These are phyloP conservation scores for Rhinopomastus cyanomelas DNA, from an alignment of 2,113 vertebrate species.

Conservation along the genomic window DNA sequence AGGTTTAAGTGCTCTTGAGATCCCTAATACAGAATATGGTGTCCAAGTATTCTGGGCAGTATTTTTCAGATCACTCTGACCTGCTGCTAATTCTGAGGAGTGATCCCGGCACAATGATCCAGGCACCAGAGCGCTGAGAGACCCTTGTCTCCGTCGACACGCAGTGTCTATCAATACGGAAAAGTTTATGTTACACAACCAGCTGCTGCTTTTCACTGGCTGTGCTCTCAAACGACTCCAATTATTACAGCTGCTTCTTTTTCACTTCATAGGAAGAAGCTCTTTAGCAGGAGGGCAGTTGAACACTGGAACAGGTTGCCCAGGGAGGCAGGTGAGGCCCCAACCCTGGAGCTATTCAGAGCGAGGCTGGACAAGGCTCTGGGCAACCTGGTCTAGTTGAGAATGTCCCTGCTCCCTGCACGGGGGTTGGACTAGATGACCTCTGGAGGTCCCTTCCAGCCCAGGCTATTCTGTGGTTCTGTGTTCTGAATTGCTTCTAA, in stretches of 20 bases:
- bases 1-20: conserved; percentile 35
- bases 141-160: background rate
- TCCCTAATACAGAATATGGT: background rate
- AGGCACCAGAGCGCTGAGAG: background rate
- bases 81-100: background rate
- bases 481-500: background rate
- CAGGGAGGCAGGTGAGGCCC: too few species aligned
- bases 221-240: background rate
- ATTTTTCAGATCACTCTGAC: background rate
- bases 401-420: too few species aligned
- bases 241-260: too few species aligned
- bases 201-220: background rate
- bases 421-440: too few species aligned
- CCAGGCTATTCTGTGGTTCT: too few species aligned
- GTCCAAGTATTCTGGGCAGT: conserved; percentile 4
- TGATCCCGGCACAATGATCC: background rate
- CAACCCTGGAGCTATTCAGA: too few species aligned
- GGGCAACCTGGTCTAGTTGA: too few species aligned
- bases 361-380: too few species aligned
- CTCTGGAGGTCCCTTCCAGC: too few species aligned
- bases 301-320: too few species aligned
- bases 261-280: too few species aligned
- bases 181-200: background rate
- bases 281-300: too few species aligned
- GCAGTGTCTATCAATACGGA: rapidly evolving